phyloP scores from a whole-genome alignment of 2,888 invertebrate genomes.

The Pharmacophagus antenor region DNA sequence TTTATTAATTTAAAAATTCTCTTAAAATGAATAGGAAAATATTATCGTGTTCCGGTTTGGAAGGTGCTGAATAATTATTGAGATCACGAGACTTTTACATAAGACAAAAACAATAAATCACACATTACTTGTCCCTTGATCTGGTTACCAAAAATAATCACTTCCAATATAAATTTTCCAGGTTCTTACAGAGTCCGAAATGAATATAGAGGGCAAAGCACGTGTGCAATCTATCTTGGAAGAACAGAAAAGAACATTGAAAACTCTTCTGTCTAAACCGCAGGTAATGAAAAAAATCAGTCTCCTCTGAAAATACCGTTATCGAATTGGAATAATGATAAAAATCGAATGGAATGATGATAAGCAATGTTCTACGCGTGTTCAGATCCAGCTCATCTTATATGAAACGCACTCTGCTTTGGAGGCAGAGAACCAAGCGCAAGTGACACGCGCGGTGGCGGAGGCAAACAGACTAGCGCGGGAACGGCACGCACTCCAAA shows the following conservation, averaged over 20 bases:
- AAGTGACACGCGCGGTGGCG: constrained; percentile 84
- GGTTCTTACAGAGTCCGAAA: constrained; percentile 84
- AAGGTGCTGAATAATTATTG: too few relatives aligned
- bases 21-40: too few relatives aligned
- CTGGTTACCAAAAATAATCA: not conserved
- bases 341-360: too few relatives aligned
- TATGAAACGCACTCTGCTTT: constrained; percentile 91
- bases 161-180: constrained; percentile 34
- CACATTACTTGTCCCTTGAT: too few relatives aligned
- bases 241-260: constrained; percentile 87
- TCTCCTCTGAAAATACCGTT: not conserved
- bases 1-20: too few relatives aligned
- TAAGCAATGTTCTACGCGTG: too few relatives aligned
- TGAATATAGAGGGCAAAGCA: constrained; percentile 81
- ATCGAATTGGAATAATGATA: too few relatives aligned
- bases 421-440: constrained; percentile 86
- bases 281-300: constrained; percentile 74
- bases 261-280: constrained; percentile 88
- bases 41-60: too few relatives aligned
- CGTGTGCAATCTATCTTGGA: constrained; percentile 85
- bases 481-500: constrained; percentile 82
- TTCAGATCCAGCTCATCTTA: constrained; percentile 89
- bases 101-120: too few relatives aligned
- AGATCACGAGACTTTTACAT: too few relatives aligned
- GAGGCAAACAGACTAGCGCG: constrained; percentile 86